phyloP scores from a whole-genome alignment of 2,797 vertebrate genomes.

The Pygocentrus nattereri region DNA sequence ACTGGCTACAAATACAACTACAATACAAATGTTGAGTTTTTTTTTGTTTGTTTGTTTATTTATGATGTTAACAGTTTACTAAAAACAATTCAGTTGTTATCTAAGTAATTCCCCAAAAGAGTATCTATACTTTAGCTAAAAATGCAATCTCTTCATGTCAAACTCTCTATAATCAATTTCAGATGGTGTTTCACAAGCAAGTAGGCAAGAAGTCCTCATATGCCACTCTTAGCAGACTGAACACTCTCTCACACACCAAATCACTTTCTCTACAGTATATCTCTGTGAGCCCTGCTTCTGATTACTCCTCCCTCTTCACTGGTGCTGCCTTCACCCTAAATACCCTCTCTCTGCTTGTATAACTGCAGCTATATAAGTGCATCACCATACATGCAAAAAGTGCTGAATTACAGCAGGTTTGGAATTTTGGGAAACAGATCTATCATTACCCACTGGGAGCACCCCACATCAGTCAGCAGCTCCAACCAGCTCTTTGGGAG shows the following conservation, averaged over 20 bases:
- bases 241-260: not conserved
- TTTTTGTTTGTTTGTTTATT: not conserved
- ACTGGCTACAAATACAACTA: too few species aligned
- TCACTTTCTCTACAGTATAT: not conserved
- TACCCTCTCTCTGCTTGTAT: constrained; percentile 64
- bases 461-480: constrained; percentile 75
- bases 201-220: not conserved
- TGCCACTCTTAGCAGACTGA: not conserved
- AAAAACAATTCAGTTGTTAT: too few species aligned
- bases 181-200: too few species aligned
- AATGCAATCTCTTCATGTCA: too few species aligned
- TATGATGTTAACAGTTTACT: not conserved
- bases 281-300: not conserved
- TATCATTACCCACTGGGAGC: constrained; percentile 73
- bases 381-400: constrained; percentile 68
- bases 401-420: constrained; percentile 68
- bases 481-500: constrained; percentile 62
- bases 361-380: constrained; percentile 64
- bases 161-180: too few species aligned
- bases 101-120: too few species aligned
- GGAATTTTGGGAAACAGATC: constrained; percentile 65
- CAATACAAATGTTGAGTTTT: not conserved
- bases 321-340: constrained; percentile 51
- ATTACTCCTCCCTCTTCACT: constrained; percentile 15
- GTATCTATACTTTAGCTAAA: too few species aligned